A percentile compares a stretch with the other conserved stretches of the same genome.
These are phyloP conservation scores for Lucinisca nassula DNA, from an alignment of 2,888 invertebrate species.

Conservation along the genomic window DNA sequence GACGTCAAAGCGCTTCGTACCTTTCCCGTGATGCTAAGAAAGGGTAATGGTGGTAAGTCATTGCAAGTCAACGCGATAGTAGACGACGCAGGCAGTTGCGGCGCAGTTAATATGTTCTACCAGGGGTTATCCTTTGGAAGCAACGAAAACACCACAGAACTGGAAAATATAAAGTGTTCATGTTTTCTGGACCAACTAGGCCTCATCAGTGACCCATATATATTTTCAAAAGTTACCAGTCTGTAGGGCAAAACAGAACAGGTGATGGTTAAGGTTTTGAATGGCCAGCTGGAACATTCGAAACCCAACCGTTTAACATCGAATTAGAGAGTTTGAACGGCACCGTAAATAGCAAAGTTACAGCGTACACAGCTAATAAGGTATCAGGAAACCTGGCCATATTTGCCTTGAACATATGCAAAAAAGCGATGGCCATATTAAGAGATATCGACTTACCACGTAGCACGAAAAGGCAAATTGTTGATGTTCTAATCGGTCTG, in stretches of 20 bases:
- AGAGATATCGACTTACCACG: too few relatives aligned
- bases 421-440: not conserved
- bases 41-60: too few relatives aligned
- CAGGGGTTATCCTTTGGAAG: too few relatives aligned
- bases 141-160: too few relatives aligned
- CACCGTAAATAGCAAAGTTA: not conserved
- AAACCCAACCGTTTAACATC: constrained; percentile 28
- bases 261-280: constrained; percentile 34
- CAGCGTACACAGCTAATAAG: constrained; percentile 33
- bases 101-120: not conserved
- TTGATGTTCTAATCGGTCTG: constrained; percentile 12
- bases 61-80: too few relatives aligned
- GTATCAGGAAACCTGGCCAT: constrained; percentile 47
- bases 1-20: constrained; percentile 36
- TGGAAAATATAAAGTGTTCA: too few relatives aligned
- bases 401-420: constrained; percentile 42
- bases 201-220: too few relatives aligned
- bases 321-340: constrained; percentile 35
- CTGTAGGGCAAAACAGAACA: constrained; percentile 2
- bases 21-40: constrained; percentile 41
- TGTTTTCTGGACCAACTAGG: too few relatives aligned
- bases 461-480: not conserved
- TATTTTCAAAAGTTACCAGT: too few relatives aligned
- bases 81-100: too few relatives aligned
- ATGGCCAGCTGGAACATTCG: constrained; percentile 21